Conservation (phyloP, 64 coral and sea anemone genomes). For the Montipora cactus region DNA sequence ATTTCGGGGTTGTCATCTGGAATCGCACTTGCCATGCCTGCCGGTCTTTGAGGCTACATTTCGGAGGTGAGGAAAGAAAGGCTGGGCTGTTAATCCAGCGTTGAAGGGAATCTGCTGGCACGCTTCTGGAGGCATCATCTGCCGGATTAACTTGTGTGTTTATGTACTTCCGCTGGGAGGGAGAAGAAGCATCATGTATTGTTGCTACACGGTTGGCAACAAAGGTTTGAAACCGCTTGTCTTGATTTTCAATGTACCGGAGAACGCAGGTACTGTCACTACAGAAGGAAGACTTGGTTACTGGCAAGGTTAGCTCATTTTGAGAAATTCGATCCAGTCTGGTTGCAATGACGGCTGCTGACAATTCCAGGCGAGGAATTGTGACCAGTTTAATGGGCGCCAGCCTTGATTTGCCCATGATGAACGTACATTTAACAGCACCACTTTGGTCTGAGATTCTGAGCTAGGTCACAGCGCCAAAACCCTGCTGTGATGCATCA, state of each 20-base stretch:
- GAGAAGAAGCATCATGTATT: constrained; percentile 52
- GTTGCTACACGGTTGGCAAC: constrained; percentile 53
- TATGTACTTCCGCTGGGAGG: constrained; percentile 53
- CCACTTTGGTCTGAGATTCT: background rate
- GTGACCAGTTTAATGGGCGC: constrained; percentile 40
- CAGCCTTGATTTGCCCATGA: constrained; percentile 63
- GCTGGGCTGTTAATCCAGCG: constrained; percentile 12
- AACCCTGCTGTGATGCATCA: background rate
- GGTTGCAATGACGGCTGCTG: constrained; percentile 39
- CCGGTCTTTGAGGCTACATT: constrained; percentile 9
- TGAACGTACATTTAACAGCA: background rate
- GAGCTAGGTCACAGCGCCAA: constrained; percentile 28
- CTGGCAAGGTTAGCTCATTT: constrained; percentile 6
- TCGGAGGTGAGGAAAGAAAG: constrained; percentile 25
- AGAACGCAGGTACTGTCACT: constrained; percentile 52
- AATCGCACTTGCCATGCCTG: background rate
- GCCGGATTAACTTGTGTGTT: constrained; percentile 39
- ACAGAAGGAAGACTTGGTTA: constrained; percentile 51
- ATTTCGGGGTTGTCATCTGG: constrained; percentile 62
- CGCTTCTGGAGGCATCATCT: constrained; percentile 56
- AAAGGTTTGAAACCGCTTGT: constrained; percentile 51
- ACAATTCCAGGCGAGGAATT: constrained; percentile 49
- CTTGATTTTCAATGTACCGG: constrained; percentile 29
- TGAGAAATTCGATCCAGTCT: constrained; percentile 18
- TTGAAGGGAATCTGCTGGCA: background rate